Evolutionary conservation across 1,140 invertebrate species (phyloP).

Genomic region (Zaprionus nigranus): DNA sequence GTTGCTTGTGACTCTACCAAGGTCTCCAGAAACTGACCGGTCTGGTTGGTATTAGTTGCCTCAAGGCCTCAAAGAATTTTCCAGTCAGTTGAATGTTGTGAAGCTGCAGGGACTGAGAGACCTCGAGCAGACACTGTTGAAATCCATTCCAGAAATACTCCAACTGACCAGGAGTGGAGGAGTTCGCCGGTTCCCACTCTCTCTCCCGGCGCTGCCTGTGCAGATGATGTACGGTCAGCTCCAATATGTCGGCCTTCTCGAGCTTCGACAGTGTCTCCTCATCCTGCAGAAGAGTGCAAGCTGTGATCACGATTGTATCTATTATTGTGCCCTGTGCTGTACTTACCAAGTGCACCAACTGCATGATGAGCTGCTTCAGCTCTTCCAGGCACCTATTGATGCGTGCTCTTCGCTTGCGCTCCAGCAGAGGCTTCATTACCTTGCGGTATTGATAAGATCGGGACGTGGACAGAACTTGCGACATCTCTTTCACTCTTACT

Average conservation of each 20-base stretch:
- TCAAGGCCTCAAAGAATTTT: constrained; percentile 6
- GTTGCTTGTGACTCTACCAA: constrained; percentile 15
- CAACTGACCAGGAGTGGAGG: background rate
- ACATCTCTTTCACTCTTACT: background rate
- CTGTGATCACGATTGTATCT: background rate
- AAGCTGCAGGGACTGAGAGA: constrained; percentile 17
- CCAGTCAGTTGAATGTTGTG: constrained; percentile 1
- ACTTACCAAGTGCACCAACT: constrained; percentile 85
- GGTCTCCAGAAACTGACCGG: constrained; percentile 27
- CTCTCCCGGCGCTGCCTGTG: constrained; percentile 86
- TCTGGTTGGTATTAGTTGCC: constrained; percentile 8
- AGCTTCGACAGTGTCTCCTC: constrained; percentile 90
- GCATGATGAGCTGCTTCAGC: constrained; percentile 92
- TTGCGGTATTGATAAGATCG: constrained; percentile 87
- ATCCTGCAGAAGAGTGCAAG: constrained; percentile 84
- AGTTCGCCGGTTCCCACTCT: background rate
- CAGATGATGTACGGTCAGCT: constrained; percentile 94
- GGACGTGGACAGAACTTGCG: constrained; percentile 57
- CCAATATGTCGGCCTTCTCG: constrained; percentile 96
- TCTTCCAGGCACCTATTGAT: constrained; percentile 95
- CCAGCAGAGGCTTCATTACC: constrained; percentile 92
- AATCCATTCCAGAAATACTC: constrained; percentile 37
- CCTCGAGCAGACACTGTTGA: constrained; percentile 35
- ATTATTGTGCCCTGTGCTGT: background rate
- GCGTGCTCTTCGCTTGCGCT: constrained; percentile 93